Percentiles rank a stretch among this genome's conserved stretches.
Conservation (phyloP, 2,797 vertebrate species). For the Meda fulgida region DNA sequence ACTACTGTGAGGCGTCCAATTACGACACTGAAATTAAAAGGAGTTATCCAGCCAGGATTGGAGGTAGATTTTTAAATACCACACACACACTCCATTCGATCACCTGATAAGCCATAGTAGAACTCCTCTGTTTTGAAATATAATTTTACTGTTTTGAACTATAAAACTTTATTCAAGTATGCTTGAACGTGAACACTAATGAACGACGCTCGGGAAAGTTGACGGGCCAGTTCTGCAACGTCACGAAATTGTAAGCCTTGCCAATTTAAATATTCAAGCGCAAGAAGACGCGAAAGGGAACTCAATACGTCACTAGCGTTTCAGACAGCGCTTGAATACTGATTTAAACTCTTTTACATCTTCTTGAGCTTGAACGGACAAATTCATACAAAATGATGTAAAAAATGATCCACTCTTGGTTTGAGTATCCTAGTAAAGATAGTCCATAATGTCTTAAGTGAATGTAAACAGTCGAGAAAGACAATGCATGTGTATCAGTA, state of each 20-base stretch:
- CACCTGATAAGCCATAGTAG: background rate
- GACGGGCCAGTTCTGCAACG: no score
- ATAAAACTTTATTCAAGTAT: no score
- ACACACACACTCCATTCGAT: background rate
- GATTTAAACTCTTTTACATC: background rate
- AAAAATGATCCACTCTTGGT: background rate
- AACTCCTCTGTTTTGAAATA: background rate
- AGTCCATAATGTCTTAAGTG: background rate
- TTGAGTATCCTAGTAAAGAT: background rate
- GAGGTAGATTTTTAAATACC: slow-evolving; percentile 64
- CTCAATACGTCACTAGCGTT: fast-evolving
- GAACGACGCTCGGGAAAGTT: background rate
- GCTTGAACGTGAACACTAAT: no score
- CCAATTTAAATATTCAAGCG: background rate
- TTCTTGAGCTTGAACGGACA: background rate
- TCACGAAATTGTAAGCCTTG: background rate
- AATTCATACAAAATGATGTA: background rate
- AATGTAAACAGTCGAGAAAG: background rate
- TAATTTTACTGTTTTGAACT: no score
- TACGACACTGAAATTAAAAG: slow-evolving; percentile 45
- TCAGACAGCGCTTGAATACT: background rate
- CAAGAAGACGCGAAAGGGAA: background rate
- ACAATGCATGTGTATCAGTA: no score
- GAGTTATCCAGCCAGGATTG: slow-evolving; percentile 57
- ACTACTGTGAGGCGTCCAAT: slow-evolving; percentile 74